Evolutionary conservation across 2,888 invertebrate species (phyloP).

Genomic region (Heteromyza rotundicornis): DNA sequence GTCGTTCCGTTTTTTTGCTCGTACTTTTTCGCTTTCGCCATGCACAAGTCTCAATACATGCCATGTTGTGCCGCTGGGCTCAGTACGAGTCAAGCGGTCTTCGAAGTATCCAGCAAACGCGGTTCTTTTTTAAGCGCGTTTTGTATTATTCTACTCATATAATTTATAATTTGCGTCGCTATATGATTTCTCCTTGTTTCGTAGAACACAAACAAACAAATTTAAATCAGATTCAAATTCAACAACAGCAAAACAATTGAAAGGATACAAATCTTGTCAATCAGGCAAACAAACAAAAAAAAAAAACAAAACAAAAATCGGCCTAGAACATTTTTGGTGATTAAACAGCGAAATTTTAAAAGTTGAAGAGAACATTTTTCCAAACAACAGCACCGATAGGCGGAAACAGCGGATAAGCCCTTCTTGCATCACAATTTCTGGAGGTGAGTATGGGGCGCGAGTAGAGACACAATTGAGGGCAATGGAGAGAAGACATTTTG

Average conservation of each 20-base stretch:
- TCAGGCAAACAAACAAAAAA: no score
- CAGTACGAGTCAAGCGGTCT: conserved; percentile 63
- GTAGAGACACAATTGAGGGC: no score
- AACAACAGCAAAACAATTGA: conserved; percentile 28
- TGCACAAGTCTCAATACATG: conserved; percentile 56
- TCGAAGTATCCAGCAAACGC: conserved; percentile 63
- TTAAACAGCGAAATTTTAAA: not conserved
- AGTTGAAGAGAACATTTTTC: conserved; percentile 10
- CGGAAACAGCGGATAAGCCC: conserved; percentile 8
- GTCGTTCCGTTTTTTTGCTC: no score
- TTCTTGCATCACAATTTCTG: not conserved
- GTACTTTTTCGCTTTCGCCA: no score
- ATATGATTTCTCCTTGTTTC: conserved; percentile 62
- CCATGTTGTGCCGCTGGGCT: conserved; percentile 44
- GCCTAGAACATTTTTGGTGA: not conserved
- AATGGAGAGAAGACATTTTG: no score
- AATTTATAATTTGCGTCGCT: conserved; percentile 64
- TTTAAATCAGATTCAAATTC: conserved; percentile 29
- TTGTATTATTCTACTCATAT: conserved; percentile 64
- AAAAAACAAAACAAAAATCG: conserved; percentile 1
- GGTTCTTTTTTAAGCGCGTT: conserved; percentile 63
- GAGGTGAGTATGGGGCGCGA: not conserved
- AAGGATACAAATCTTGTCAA: conserved; percentile 26
- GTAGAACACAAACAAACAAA: conserved; percentile 52
- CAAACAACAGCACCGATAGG: conserved; percentile 15